Base-by-base conservation (phyloP, 2,113 vertebrate genomes). In the Pogonocichla stellata region DNA sequence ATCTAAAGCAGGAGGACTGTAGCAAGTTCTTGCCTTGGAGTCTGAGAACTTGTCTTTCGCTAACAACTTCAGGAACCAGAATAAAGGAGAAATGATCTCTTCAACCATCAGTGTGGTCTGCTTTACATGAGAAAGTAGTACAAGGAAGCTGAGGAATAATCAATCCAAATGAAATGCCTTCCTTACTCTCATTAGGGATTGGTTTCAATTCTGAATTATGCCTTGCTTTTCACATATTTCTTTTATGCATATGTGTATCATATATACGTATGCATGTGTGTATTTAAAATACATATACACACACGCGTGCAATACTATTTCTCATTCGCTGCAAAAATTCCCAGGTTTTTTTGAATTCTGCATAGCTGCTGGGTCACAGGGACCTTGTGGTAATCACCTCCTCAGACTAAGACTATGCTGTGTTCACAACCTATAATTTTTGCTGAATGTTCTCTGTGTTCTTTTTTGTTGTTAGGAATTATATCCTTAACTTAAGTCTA, bases 291-390 rank as follows among this genome's bases (percentile, higher is more conserved):
- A 26, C 10, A n/a, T 43, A 42, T 14, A 8, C 19, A 50, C 29
- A 66, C 1, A 9, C 1, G 7, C 0, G 1, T 28, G 7, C 14
- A 65, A 56, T 60, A 71, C 6, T 69, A 82, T 40, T 36, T 61
- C n/a, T 50, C 25, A 19, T 15, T 42, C 6, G 10, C 40, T 42
- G 15, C 40, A 61, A 67, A 79, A 61, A 72, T 48, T 34, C 57
- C 57, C 25, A 61, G 4, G 5, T 10, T 58, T 51, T 77, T 89
- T 33, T 20, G 2, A 53, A 58, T 80, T 48, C 29, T 71, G 16
- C 6, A 24, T 29, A 80, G 40, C 7, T 53, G 11, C 61, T 70
- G 42, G 60, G 26, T 58, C 51, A 73, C 67, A 74, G 29, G 24
- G 36, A 73, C 51, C 64, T 77, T 66, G 64, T 42, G 34, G 71